A percentile compares a stretch with the other conserved stretches of the same genome.
These are phyloP conservation scores for Spheniscus humboldti DNA, from an alignment of 2,797 vertebrate species.

Conservation along the genomic window DNA sequence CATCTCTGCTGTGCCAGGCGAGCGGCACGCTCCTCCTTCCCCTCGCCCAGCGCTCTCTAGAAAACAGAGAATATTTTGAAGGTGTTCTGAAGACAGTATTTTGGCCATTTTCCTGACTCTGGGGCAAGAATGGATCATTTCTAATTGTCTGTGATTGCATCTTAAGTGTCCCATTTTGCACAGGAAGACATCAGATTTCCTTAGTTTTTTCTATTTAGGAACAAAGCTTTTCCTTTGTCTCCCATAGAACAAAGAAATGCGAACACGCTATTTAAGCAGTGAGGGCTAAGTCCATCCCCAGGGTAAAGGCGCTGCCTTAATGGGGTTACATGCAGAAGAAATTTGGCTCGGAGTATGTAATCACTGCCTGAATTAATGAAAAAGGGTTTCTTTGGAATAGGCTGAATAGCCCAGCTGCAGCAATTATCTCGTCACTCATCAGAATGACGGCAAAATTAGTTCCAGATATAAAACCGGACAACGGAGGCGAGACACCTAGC, in stretches of 20 bases:
- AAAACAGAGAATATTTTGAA: background rate
- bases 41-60: background rate
- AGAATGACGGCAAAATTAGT: constrained; percentile 36
- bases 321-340: background rate
- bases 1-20: background rate
- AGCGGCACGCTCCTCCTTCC: background rate
- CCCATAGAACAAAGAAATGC: background rate
- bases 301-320: background rate
- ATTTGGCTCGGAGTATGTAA: background rate
- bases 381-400: background rate
- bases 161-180: background rate
- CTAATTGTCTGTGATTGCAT: background rate
- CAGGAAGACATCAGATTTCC: background rate
- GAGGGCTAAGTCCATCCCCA: background rate
- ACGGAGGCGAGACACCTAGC: background rate
- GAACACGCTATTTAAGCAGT: background rate
- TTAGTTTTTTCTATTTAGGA: background rate
- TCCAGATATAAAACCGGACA: constrained; percentile 31
- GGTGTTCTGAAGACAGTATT: background rate
- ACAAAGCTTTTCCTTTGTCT: constrained; percentile 28
- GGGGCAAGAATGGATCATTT: background rate
- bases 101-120: background rate
- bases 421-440: constrained; percentile 49
- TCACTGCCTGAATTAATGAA: constrained; percentile 27
- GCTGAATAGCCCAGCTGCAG: constrained; percentile 53